Evolutionary conservation across 2,797 vertebrate species (phyloP), one percentile per base, ranked within the genome.

Genomic region (Apodemus agrarius): DNA sequence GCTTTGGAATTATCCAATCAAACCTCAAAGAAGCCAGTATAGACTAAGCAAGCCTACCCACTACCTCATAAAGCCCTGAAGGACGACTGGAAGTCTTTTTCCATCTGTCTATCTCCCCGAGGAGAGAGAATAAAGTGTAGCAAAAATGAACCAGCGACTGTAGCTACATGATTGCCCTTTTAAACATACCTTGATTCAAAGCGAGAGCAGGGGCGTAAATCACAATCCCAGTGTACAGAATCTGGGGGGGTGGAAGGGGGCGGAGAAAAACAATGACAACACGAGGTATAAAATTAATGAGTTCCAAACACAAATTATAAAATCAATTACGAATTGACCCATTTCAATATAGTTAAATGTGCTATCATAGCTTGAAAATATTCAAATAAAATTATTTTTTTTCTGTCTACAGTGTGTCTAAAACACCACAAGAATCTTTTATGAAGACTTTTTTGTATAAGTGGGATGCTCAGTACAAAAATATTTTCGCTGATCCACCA

Each of bases 141-240:
- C 94, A 57, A 96, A 95, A 85, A 29, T 67, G 31, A 96, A 67
- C 52, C 72, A 59, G 31, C 40, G 52, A 87, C 87, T 76, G 19
- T 87, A 95, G 16, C 34, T 85, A 34, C 67, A 72, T 21, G 75
- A 82, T 26, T 91, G 54, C 43, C 82, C 74, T 76, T 96, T 40
- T 67, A 90, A 97, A 96, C 93, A 96, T 98, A 99, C 99, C 99
- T 99, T 99, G 99, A 98, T 99, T 99, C 96, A 99, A 96, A 96
- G 99, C 99, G 98, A 99, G 98, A 37, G 99, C 99, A 97, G 99
- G 99, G 86, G 99, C 98, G 80, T 99, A 99, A 97, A 99, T 99
- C 91, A 99, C 99, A 97, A 99, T 99, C 94, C 99, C 99, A 82
- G 99, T 99, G 69, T 99, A 99, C 83, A 99, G 97, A 93, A 98